A percentile compares a stretch with the other conserved stretches of the same genome.
Evolutionary conservation across 2,888 invertebrate species (phyloP).

Genomic region (Urechis unicinctus): DNA sequence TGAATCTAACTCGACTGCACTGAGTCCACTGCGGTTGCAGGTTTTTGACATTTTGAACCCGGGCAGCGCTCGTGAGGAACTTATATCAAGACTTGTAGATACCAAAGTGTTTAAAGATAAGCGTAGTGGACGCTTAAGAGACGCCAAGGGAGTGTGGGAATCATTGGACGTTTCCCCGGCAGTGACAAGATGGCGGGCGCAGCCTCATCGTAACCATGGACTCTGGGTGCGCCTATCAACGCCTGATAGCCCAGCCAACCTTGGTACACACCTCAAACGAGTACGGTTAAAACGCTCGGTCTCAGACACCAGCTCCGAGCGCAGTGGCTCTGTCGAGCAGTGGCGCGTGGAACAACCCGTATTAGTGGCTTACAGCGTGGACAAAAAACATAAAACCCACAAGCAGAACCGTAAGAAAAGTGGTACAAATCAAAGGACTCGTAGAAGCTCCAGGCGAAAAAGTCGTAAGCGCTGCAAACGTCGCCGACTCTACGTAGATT

Average conservation of each 20-base stretch:
- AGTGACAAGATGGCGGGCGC: not conserved
- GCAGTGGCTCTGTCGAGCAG: not conserved
- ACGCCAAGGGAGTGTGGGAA: too few relatives aligned
- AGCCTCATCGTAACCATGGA: not conserved
- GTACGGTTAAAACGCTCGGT: not conserved
- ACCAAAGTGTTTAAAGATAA: not conserved
- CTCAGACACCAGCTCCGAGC: not conserved
- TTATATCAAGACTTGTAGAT: not conserved
- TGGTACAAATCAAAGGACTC: not conserved
- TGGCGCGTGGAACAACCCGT: conserved; percentile 77
- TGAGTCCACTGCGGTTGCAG: not conserved
- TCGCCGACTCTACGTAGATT: conserved; percentile 87
- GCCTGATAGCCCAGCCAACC: not conserved
- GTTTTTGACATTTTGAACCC: not conserved
- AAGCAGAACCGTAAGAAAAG: too few relatives aligned
- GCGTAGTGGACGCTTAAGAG: not conserved
- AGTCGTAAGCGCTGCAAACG: conserved; percentile 62
- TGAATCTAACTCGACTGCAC: not conserved
- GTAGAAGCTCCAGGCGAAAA: not conserved
- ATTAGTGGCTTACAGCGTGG: conserved; percentile 71
- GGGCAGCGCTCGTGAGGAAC: not conserved
- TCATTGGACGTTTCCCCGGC: conserved; percentile 2
- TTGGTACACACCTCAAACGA: not conserved
- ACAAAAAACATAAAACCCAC: not conserved
- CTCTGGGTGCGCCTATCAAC: not conserved